Base-by-base conservation (phyloP, 2,888 invertebrate genomes). In the Eueremaeus valkanovi region DNA sequence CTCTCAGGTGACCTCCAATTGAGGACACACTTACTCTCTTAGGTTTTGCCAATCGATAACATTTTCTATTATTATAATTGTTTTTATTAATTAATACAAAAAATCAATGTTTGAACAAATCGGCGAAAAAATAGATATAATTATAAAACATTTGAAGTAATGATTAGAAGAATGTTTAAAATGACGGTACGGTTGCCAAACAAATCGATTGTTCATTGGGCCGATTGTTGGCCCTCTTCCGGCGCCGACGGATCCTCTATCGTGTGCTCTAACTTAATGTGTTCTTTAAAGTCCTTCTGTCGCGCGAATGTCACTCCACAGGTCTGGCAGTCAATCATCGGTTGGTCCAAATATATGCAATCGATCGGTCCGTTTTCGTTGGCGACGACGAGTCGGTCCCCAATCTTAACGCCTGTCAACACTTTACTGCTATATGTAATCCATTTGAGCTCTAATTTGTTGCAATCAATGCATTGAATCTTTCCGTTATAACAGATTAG, bases 1-100 rank as follows among this genome's bases (percentile, higher is more conserved):
- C 87, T 91, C 90, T 81, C 86, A 96, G 83, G 94, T 95, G 40
- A 93, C 97, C 80, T 90, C 96, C 66, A 88, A 88, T 81, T n/a
- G n/a, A n/a, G n/a, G n/a, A n/a, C n/a, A n/a, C n/a, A n/a, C n/a
- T n/a, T n/a, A n/a, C n/a, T n/a, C n/a, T n/a, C n/a, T n/a, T n/a
- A n/a, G n/a, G n/a, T n/a, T n/a, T n/a, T n/a, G n/a, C n/a, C n/a
- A n/a, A n/a, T n/a, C n/a, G n/a, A n/a, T n/a, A n/a, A n/a, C n/a
- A n/a, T n/a, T n/a, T n/a, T n/a, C n/a, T n/a, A n/a, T n/a, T n/a
- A n/a, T n/a, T n/a, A n/a, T n/a, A n/a, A n/a, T n/a, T n/a, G n/a
- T n/a, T n/a, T n/a, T n/a, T n/a, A n/a, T n/a, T n/a, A n/a, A n/a
- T n/a, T n/a, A n/a, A n/a, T n/a, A n/a, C n/a, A n/a, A n/a, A n/a